Percentiles rank a stretch among this genome's conserved stretches.
phyloP scores from a whole-genome alignment of 2,113 vertebrate species.

The Ailurus styani region DNA sequence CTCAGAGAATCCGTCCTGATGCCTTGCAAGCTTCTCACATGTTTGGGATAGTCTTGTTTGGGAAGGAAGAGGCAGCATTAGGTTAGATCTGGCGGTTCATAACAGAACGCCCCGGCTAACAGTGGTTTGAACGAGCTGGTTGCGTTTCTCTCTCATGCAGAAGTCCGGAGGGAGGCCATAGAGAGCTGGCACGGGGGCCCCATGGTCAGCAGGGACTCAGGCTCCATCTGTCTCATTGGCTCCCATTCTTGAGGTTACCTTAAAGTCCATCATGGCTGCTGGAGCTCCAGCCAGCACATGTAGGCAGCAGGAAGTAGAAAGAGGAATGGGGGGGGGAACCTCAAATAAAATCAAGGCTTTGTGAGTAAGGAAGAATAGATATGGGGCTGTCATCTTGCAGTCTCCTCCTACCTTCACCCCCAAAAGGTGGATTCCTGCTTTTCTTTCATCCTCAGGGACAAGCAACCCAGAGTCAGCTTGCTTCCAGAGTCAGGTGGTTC shows the following conservation, averaged over 20 bases:
- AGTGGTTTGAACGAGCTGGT: too few species aligned
- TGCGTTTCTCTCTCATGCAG: neutral
- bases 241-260: neutral
- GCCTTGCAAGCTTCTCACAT: neutral
- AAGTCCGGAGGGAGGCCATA: neutral
- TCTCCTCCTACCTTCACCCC: neutral
- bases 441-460: neutral
- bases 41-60: neutral
- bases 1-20: neutral
- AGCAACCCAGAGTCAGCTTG: neutral
- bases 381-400: neutral
- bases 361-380: neutral
- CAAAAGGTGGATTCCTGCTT: neutral
- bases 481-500: neutral
- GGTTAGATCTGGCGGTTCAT: neutral
- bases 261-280: neutral
- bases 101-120: neutral
- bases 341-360: neutral
- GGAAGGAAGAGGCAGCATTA: neutral
- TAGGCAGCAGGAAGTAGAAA: neutral
- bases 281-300: neutral
- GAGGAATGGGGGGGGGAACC: neutral
- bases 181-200: neutral
- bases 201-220: neutral
- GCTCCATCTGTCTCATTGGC: neutral